Evolutionary conservation across 2,113 vertebrate species (phyloP).

Genomic region (Sorex araneus): DNA sequence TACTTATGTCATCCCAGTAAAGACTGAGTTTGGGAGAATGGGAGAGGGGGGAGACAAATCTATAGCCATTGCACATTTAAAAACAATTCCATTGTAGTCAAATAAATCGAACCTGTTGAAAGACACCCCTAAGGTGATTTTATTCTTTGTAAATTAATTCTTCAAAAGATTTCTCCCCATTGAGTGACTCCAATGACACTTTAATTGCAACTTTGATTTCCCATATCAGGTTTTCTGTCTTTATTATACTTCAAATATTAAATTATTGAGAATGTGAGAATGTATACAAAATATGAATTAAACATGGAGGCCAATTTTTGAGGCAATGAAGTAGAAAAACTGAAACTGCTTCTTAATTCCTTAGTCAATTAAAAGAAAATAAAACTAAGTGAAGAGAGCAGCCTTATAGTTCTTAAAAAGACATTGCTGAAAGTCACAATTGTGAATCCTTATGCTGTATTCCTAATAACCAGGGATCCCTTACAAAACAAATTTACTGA

Average conservation of each 20-base stretch:
- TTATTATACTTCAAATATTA: conserved; percentile 67
- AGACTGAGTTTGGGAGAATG: background rate
- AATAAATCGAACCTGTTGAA: conserved; percentile 48
- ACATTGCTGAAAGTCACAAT: conserved; percentile 59
- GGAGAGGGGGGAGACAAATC: background rate
- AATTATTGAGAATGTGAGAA: conserved; percentile 71
- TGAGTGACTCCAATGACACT: conserved; percentile 58
- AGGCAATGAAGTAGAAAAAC: conserved; percentile 70
- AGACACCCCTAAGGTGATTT: conserved; percentile 55
- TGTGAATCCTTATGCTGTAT: conserved; percentile 4
- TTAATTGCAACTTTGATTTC: conserved; percentile 71
- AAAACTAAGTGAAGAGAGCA: conserved; percentile 61
- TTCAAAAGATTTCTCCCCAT: conserved; percentile 70
- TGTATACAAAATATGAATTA: conserved; percentile 62
- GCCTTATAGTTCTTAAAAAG: conserved; percentile 53
- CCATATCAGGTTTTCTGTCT: conserved; percentile 53
- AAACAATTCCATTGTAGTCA: conserved; percentile 55
- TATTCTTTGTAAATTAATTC: conserved; percentile 54
- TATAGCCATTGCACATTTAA: conserved; percentile 28
- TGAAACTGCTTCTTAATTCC: conserved; percentile 74
- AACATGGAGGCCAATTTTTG: conserved; percentile 65
- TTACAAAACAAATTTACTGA: conserved; percentile 37
- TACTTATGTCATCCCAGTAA: background rate
- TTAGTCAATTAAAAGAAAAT: conserved; percentile 73
- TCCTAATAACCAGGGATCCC: background rate